phyloP scores from a whole-genome alignment of 1,140 invertebrate genomes.

The Halyomorpha halys region DNA sequence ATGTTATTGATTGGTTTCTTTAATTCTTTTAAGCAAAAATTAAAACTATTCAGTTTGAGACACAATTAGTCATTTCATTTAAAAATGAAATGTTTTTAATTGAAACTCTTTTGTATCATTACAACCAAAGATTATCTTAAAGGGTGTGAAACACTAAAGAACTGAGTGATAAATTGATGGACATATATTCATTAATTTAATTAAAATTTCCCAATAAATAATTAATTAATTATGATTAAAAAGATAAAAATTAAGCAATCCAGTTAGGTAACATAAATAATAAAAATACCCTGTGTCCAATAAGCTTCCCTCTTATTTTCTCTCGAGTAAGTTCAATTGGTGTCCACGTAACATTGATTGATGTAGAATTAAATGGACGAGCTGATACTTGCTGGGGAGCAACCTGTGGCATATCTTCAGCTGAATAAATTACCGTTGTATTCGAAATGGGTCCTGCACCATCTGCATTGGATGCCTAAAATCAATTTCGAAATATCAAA shows the following conservation, averaged over 20 bases:
- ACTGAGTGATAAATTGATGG: too few species aligned
- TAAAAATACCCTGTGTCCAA: slow-evolving; percentile 67
- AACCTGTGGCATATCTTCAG: slow-evolving; percentile 89
- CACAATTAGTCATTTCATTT: too few species aligned
- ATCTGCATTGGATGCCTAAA: slow-evolving; percentile 65
- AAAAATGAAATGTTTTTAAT: too few species aligned
- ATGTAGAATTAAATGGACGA: slow-evolving; percentile 75
- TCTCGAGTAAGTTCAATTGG: slow-evolving; percentile 76
- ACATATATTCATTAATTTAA: too few species aligned
- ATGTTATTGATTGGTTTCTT: too few species aligned
- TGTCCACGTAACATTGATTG: slow-evolving; percentile 84
- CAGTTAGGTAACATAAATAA: background rate
- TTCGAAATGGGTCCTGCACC: slow-evolving; percentile 75
- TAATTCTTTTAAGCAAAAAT: too few species aligned
- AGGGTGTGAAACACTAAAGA: too few species aligned
- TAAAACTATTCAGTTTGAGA: too few species aligned
- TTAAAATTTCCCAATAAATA: too few species aligned
- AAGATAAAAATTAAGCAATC: background rate
- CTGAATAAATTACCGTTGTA: slow-evolving; percentile 68
- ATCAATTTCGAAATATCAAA: background rate
- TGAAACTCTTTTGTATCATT: too few species aligned
- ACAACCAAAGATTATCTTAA: too few species aligned
- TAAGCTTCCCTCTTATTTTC: slow-evolving; percentile 75
- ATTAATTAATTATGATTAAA: too few species aligned
- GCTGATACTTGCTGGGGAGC: slow-evolving; percentile 73